Conservation (phyloP, 1,140 invertebrate genomes). For the Drosophila orena region DNA sequence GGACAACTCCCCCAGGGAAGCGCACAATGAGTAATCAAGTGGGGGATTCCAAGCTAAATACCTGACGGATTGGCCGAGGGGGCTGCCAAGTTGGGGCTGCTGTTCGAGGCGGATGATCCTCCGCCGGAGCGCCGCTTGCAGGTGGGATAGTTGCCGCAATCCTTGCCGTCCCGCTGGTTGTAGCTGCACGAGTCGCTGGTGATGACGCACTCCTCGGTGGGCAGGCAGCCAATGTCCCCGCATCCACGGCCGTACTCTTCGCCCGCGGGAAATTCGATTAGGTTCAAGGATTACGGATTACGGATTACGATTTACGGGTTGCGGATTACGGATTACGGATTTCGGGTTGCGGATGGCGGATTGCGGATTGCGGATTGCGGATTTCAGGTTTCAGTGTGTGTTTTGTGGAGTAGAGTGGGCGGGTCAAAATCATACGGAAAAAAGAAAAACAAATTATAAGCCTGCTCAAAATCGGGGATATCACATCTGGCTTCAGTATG, state of each 20-base stretch:
- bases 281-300: background rate
- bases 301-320: background rate
- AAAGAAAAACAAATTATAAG: conserved; percentile 31
- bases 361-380: conserved; percentile 8
- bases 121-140: conserved; percentile 87
- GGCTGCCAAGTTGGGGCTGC: conserved; percentile 50
- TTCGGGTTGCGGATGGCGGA: background rate
- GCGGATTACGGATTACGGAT: conserved; percentile 1
- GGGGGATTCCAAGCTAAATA: conserved; percentile 72
- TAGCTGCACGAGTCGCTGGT: conserved; percentile 89
- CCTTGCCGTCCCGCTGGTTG: conserved; percentile 85
- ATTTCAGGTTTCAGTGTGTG: conserved; percentile 9
- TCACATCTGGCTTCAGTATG: conserved; percentile 23
- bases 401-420: background rate
- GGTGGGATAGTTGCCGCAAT: conserved; percentile 89
- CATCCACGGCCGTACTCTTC: conserved; percentile 91
- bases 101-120: conserved; percentile 33
- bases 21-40: conserved; percentile 37
- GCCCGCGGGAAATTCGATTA: conserved; percentile 9
- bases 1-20: conserved; percentile 39
- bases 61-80: conserved; percentile 83
- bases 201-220: conserved; percentile 90
- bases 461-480: conserved; percentile 5
- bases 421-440: conserved; percentile 31
- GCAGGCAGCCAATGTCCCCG: conserved; percentile 90